Base-by-base conservation (phyloP, 2,797 vertebrate species). In the Sebastes cheni region DNA sequence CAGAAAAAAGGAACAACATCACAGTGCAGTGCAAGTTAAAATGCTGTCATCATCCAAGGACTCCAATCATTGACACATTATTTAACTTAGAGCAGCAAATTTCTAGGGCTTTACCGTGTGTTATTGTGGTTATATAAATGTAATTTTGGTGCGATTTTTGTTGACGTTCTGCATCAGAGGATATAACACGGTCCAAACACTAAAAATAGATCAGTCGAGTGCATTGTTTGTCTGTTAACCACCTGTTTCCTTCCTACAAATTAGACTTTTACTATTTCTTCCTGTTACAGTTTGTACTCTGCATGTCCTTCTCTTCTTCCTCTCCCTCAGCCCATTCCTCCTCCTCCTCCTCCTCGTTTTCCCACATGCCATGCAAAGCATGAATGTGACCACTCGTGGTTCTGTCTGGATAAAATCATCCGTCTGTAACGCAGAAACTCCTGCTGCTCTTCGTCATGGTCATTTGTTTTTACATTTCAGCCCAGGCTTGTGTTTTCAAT, bases 241-340 rank as follows among this genome's bases (percentile, higher is more conserved):
- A 36, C 39, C 64, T 65, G 59, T 66, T 77, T 81, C 70, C 74
- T 67, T 46, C 52, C 68, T 34, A 20, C 20, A 27, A 14, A 72
- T 42, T 6, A 69, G 42, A 46, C 50, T 72, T 61, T 70, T 13
- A 58, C 72, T 78, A 1, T n/a, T n/a, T 55, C 14, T 55, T 70
- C 79, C 60, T 70, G 25, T 61, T 16, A 22, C 29, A 67, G 60
- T 46, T 46, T 66, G 39, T 74, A 4, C 52, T 39, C 36, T 22
- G 42, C n/a, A 55, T 34, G 54, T 71, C 23, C 14, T 1, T 9
- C 9, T 34, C 30, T 4, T 27, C 60, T 34, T 75, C 59, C 30
- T 34, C 54, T 32, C 13, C 13, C 29, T 30, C 73, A 4, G 16
- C 52, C 54, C 12, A 22, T 56, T 69, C 56, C 54, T 36, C 36